Evolutionary conservation across 2,113 vertebrate genomes (phyloP).

Genomic region (Colossoma macropomum): DNA sequence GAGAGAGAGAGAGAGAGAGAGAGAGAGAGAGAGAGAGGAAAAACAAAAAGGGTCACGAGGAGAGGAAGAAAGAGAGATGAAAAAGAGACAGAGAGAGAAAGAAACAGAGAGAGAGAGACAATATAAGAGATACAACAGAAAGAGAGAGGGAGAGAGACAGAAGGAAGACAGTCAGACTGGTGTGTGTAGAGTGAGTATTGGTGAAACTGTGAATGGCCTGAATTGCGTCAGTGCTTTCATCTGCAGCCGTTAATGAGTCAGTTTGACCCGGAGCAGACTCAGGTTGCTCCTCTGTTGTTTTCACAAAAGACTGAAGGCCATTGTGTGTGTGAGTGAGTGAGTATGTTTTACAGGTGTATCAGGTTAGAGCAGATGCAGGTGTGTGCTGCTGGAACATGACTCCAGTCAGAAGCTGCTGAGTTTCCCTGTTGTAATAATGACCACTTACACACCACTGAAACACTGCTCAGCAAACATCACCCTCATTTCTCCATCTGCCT

Average conservation of each 20-base stretch:
- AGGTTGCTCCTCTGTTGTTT: not conserved
- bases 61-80: no score
- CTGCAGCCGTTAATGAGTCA: not conserved
- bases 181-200: not conserved
- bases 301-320: not conserved
- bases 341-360: constrained; percentile 44
- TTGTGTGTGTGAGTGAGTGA: constrained; percentile 3
- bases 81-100: not conserved
- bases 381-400: constrained; percentile 52
- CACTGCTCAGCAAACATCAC: not conserved
- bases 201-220: not conserved
- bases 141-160: not conserved
- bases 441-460: constrained; percentile 23
- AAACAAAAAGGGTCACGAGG: no score
- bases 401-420: constrained; percentile 45
- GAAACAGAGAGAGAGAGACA: not conserved
- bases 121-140: not conserved
- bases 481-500: constrained; percentile 10
- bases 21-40: no score
- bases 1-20: no score
- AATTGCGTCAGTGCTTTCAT: not conserved
- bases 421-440: constrained; percentile 50
- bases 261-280: not conserved
- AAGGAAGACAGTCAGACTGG: no score
- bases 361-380: constrained; percentile 43